A percentile compares a stretch with the other conserved stretches of the same genome.
These are phyloP conservation scores for Daphoenositta chrysoptera DNA, from an alignment of 2,113 vertebrate genomes.

Conservation along the genomic window DNA sequence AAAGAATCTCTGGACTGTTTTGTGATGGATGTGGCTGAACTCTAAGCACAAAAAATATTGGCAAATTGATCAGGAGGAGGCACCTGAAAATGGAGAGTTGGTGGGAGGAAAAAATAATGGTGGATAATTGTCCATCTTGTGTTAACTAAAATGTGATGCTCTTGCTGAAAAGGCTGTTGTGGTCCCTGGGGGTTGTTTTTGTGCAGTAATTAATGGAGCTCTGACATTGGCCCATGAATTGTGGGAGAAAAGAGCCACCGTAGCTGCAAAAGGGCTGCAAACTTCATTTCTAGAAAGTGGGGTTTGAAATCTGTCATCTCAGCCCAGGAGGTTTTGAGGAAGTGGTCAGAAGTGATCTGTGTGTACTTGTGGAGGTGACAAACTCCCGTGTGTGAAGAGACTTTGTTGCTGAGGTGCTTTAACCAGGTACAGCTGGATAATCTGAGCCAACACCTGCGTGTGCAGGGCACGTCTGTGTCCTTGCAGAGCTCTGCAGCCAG, in stretches of 20 bases:
- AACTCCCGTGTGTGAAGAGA: neutral
- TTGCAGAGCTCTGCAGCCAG: neutral
- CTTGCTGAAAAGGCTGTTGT: neutral
- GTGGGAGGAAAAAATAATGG: neutral
- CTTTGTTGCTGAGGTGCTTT: neutral
- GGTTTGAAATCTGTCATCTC: neutral
- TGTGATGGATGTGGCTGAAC: neutral
- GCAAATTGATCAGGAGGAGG: neutral
- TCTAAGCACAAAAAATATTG: fast-evolving
- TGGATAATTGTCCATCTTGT: neutral
- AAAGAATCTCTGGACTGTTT: neutral
- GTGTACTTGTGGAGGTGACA: neutral
- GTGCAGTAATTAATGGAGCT: neutral
- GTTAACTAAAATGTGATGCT: neutral
- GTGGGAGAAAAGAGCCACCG: neutral
- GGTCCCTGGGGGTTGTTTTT: neutral
- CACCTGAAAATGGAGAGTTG: neutral
- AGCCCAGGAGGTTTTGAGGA: neutral
- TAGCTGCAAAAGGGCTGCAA: neutral
- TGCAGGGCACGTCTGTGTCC: neutral
- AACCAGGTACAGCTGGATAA: neutral
- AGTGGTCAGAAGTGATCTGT: neutral
- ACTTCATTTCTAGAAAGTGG: neutral
- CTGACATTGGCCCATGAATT: neutral
- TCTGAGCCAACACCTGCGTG: fast-evolving